Percentiles rank a stretch among this genome's conserved stretches.
Evolutionary conservation across 2,888 invertebrate genomes (phyloP).

Genomic region (Octonoba sinensis): DNA sequence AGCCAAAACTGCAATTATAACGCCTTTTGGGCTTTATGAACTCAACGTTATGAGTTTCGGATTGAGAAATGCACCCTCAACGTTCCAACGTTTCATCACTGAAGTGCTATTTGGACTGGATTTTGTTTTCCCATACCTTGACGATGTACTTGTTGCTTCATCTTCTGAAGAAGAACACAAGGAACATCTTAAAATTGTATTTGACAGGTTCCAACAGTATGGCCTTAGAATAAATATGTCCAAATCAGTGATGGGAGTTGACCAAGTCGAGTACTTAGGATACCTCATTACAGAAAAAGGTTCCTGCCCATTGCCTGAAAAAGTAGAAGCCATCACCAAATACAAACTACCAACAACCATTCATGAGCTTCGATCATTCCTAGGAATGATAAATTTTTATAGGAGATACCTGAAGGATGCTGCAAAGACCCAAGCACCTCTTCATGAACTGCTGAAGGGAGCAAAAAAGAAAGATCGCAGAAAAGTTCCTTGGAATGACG

Average conservation of each 20-base stretch:
- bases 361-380: constrained; percentile 41
- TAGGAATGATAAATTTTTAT: constrained; percentile 61
- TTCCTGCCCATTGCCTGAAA: constrained; percentile 8
- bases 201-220: not conserved
- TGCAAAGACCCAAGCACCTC: constrained; percentile 20
- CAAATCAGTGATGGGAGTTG: not conserved
- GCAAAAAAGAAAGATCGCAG: constrained; percentile 7
- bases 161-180: no score
- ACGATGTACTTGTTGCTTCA: no score
- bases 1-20: no score
- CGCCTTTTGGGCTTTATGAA: no score
- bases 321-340: constrained; percentile 29
- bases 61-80: no score
- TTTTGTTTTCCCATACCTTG: no score
- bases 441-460: constrained; percentile 35
- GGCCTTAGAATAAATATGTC: not conserved
- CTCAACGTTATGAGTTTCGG: no score
- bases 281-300: not conserved
- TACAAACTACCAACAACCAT: constrained; percentile 18
- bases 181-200: not conserved
- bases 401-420: constrained; percentile 41
- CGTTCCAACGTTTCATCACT: no score
- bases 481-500: constrained; percentile 11
- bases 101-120: no score
- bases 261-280: not conserved